Evolutionary conservation across 2,888 invertebrate species (phyloP).

Genomic region (Ennomos erosarius): DNA sequence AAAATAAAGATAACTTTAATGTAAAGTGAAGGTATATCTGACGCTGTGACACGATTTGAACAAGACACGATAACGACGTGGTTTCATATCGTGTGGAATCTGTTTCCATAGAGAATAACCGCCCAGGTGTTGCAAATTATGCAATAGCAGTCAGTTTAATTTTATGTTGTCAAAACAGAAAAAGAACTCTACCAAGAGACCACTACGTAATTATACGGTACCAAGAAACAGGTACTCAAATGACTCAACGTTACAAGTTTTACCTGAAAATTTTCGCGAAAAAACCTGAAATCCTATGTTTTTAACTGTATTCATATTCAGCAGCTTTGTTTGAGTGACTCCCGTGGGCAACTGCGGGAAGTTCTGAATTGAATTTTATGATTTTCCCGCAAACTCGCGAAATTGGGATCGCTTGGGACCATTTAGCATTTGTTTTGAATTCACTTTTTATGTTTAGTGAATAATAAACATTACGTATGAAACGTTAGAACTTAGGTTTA

Average conservation of each 20-base stretch:
- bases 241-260: not conserved
- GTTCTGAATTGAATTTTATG: conserved; percentile 57
- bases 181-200: not conserved
- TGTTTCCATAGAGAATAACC: too few species aligned
- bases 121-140: not conserved
- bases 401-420: conserved; percentile 10
- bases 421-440: conserved; percentile 11
- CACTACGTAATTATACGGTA: too few species aligned
- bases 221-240: too few species aligned
- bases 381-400: conserved; percentile 38
- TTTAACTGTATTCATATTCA: conserved; percentile 20
- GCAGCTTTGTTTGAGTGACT: conserved; percentile 32
- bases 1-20: too few species aligned
- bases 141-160: not conserved
- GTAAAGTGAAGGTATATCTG: too few species aligned
- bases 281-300: conserved; percentile 11
- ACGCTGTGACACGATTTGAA: too few species aligned
- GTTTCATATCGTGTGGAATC: too few species aligned
- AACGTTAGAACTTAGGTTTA: too few species aligned
- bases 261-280: conserved; percentile 12
- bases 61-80: too few species aligned
- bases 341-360: conserved; percentile 29
- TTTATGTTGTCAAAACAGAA: not conserved
- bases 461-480: conserved; percentile 4
- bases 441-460: conserved; percentile 15